Base-by-base conservation (phyloP, 2,797 vertebrate species). In the Catostomus latipinnis region DNA sequence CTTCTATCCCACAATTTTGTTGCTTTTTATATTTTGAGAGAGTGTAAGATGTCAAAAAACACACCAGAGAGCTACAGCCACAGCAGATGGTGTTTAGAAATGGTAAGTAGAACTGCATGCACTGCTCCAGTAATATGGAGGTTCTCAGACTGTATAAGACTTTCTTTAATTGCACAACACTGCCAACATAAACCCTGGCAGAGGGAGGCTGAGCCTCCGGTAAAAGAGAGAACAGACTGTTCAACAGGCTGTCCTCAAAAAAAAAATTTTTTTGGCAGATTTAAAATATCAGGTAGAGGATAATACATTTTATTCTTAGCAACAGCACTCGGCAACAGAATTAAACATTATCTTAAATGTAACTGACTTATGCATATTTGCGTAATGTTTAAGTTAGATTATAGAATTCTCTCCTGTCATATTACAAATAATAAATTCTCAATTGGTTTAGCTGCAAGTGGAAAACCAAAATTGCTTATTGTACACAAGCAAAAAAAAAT, bases 61-160 rank as follows among this genome's bases (percentile, higher is more conserved):
- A 18, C 63, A 68, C 63, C 56, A 48, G 43, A 48, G 43, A 76
- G 63, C 54, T 14, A 8, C 1, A 22, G 14, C 54, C n/a, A 13
- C 13, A 70, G 75, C 75, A 77, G 75, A 70, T 69, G 66, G 66
- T 13, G 13, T 45, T 9, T 18, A 50, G 48, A 77, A 52, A 69
- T 12, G 12, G 16, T 34, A 34, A 34, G 9, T 16, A 69, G 56
- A 77, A 18, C 46, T 77, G 56, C 48, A 61, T 16, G 43, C 8
- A 46, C 62, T 43, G 16, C 54, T 76, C 46, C 67, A 69, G 48
- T 68, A 48, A 66, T 46, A 11, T 10, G 62, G 14, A 67, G 7
- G 12, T 14, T 22, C 56, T 68, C 63, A 69, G 54, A 69, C 18
- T 69, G 48, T n/a, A 69, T 52, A 65, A n/a, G 62, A 65, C 16